A percentile compares a stretch with the other conserved stretches of the same genome.
Conservation (phyloP, 2,888 invertebrate species). For the Itoplectis maculator region DNA sequence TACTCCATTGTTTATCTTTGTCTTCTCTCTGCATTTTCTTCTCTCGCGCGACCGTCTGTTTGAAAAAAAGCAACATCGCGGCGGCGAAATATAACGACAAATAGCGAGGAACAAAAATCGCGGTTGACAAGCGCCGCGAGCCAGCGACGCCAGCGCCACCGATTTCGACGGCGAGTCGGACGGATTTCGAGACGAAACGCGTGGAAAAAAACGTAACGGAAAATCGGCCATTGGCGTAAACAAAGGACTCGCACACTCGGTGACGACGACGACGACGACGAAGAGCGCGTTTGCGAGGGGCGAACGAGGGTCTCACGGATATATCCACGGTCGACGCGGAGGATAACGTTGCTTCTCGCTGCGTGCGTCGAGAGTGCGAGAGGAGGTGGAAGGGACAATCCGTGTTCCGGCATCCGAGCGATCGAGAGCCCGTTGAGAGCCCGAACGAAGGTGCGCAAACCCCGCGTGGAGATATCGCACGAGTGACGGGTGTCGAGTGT, state of each 20-base stretch:
- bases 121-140: no score
- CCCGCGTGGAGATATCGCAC: neutral
- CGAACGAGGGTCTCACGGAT: neutral
- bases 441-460: neutral
- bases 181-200: no score
- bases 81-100: no score
- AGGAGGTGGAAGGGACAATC: neutral
- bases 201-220: no score
- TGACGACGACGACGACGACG: no score
- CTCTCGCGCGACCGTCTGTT: neutral
- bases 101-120: no score
- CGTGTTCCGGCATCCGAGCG: neutral
- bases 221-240: no score
- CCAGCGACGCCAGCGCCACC: no score
- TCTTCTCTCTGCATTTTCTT: neutral
- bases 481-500: constrained; percentile 26
- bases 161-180: neutral
- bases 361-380: neutral
- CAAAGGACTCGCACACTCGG: neutral
- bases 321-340: neutral
- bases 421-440: neutral
- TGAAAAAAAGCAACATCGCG: neutral
- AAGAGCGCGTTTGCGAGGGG: neutral
- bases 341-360: neutral
- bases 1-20: neutral